Evolutionary conservation across 2,113 vertebrate species (phyloP), one percentile per base, ranked within the genome.

Genomic region (Semnornis frantzii): DNA sequence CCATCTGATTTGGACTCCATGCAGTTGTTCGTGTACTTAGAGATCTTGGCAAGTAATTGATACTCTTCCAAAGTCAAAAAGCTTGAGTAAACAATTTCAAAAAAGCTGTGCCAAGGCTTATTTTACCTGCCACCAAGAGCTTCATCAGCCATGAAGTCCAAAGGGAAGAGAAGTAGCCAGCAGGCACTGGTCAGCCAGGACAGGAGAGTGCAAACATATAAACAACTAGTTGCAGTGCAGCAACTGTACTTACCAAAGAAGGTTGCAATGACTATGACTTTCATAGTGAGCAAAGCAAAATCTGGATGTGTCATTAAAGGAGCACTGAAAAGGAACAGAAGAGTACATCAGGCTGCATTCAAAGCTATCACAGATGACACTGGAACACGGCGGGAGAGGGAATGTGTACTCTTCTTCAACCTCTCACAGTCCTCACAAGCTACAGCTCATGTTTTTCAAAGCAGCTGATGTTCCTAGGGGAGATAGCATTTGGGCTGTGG

Each of bases 171-270:
- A 34, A 46, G 42, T 44, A 76, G 15, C 11, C 64, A 59, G 34
- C 8, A 59, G 44, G 24, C 82, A 9, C 46, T 44, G 42, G 8
- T 50, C 34, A 89, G 16, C 9, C 65, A 64, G 48, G 34, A 34
- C 19, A 55, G 31, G 23, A 76, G 21, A 60, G 8, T 30, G 25
- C 48, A 79, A 89, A 84, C 7, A 24, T 31, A 25, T 5, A 7
- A 54, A 37, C 44, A 77, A 9, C 23, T 68, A 13, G 57, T 20
- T 46, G 59, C 68, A 94, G 30, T 39, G 30, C 25, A 28, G 59
- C 52, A 44, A 1, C 17, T 30, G 39, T 91, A 97, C 98, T 98
- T 97, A 98, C 98, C 97, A 75, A 98, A 96, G 77, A 97, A 82
- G 90, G 92, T 65, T 92, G 95, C 91, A 89, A 96, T 89, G 90